Conservation (phyloP, 2,888 invertebrate genomes). For the Gryllus longicercus region DNA sequence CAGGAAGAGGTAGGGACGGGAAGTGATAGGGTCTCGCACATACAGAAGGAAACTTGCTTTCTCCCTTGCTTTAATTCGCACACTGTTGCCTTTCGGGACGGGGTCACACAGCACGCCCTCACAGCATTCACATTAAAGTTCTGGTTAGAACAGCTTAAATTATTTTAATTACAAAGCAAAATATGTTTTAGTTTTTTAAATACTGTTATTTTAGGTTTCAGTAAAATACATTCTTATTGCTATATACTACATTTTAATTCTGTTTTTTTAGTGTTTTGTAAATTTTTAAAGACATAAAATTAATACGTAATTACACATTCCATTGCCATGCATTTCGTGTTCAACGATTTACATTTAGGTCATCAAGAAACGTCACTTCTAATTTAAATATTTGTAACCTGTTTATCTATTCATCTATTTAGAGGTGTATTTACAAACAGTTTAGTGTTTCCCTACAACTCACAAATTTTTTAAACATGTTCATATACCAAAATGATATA, state of each 20-base stretch:
- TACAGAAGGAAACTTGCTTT: background rate
- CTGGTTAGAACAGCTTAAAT: conserved; percentile 17
- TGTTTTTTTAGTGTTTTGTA: conserved; percentile 2
- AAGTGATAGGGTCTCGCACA: background rate
- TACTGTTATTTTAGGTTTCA: conserved; percentile 17
- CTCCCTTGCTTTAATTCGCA: conserved; percentile 2
- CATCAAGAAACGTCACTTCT: conserved; percentile 17
- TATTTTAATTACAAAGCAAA: conserved; percentile 1
- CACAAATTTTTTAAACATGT: conserved; percentile 1
- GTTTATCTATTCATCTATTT: conserved; percentile 11
- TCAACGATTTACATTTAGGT: conserved; percentile 5
- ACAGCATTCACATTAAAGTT: conserved; percentile 2
- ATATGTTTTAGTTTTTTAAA: background rate
- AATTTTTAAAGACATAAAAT: conserved; percentile 10
- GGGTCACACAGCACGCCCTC: conserved; percentile 1
- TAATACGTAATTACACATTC: conserved; percentile 6
- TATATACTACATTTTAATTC: conserved; percentile 8
- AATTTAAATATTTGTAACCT: conserved; percentile 4
- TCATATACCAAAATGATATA: conserved; percentile 17
- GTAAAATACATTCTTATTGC: conserved; percentile 17
- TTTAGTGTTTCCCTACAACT: conserved; percentile 1
- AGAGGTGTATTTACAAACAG: conserved; percentile 17
- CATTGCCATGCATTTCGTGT: conserved; percentile 17
- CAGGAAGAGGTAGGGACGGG: background rate
- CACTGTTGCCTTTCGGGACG: background rate